These are phyloP conservation scores for Chrysodeixis includens DNA, from an alignment of 2,888 invertebrate genomes.

Conservation along the genomic window DNA sequence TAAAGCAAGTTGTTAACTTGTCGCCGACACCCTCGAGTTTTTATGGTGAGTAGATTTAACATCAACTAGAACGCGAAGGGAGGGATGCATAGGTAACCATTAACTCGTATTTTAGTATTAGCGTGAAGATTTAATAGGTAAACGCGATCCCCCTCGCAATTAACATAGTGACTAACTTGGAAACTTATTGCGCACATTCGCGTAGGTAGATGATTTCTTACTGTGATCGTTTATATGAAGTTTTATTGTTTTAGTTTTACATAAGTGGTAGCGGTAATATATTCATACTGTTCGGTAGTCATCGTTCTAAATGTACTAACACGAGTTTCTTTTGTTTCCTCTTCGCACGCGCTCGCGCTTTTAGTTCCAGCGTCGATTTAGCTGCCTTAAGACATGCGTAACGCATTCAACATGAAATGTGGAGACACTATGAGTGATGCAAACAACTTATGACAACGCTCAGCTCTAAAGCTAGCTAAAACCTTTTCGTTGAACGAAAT, in stretches of 20 bases:
- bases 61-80: slow-evolving; percentile 38
- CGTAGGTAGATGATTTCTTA: slow-evolving; percentile 86
- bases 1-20: slow-evolving; percentile 15
- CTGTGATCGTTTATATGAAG: slow-evolving; percentile 84
- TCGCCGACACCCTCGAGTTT: slow-evolving; percentile 54
- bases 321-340: slow-evolving; percentile 17
- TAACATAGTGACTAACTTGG: slow-evolving; percentile 69
- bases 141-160: slow-evolving; percentile 61
- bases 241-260: slow-evolving; percentile 60
- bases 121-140: slow-evolving; percentile 57
- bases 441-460: slow-evolving; percentile 12
- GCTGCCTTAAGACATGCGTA: slow-evolving; percentile 37
- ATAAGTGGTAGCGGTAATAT: slow-evolving; percentile 57
- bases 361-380: slow-evolving; percentile 24
- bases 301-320: slow-evolving; percentile 17
- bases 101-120: slow-evolving; percentile 55
- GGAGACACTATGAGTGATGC: slow-evolving; percentile 6
- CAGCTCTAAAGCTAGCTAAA: slow-evolving; percentile 11
- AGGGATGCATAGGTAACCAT: slow-evolving; percentile 46
- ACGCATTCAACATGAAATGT: slow-evolving; percentile 22
- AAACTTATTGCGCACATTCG: slow-evolving; percentile 86
- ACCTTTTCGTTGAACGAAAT: slow-evolving; percentile 21
- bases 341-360: slow-evolving; percentile 26
- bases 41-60: slow-evolving; percentile 67
- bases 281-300: slow-evolving; percentile 33